Base-by-base conservation (phyloP, 1,140 invertebrate species). In the Trissolcus basalis region DNA sequence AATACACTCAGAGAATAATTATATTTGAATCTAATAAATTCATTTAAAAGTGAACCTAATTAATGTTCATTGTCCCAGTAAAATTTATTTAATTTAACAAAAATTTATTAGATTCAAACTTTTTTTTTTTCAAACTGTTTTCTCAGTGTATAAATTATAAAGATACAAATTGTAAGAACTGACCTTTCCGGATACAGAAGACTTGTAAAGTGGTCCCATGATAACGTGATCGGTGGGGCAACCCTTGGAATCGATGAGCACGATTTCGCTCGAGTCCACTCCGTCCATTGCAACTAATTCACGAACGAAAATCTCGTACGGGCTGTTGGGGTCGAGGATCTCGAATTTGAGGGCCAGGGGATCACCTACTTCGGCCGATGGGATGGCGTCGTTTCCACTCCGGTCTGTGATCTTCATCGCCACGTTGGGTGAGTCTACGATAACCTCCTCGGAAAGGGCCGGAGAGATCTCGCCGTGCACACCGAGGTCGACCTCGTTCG, bases 261-360 rank as follows among this genome's bases (percentile, higher is more conserved):
- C 92, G 76, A 98, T 97, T 90, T 97, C 95, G 79, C 94, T 95
- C 55, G 94, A 96, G 85, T 96, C 96, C 33, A 95, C 93, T 27
- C 96, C 96, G 84, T 98, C 96, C 94, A 97, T 95, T 36, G 96
- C 96, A 16, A 97, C 95, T 71, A 98, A 89, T 86, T 97, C 96
- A 50, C 96, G 91, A 3, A 98, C 96, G 85, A 98, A 97, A 73
- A 98, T 97, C 87, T 97, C 96, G 89, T 96, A 98, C 1, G 96
- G 96, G 80, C 94, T 96, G 88, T 96, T 94, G 65, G 92, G 92
- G 86, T 97, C 96, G 74, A 96, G 90, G 76, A 98, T 97, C 87
- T 97, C 95, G 86, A 98, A 98, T 81, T 94, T 92, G 1, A 98
- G 91, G 4, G 96, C 95, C 82, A 97, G 87, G 1, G 95, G 95